A percentile compares a stretch with the other conserved stretches of the same genome.
phyloP scores from a whole-genome alignment of 92 coral and sea anemone species.

The Anthopleura xanthogrammica region DNA sequence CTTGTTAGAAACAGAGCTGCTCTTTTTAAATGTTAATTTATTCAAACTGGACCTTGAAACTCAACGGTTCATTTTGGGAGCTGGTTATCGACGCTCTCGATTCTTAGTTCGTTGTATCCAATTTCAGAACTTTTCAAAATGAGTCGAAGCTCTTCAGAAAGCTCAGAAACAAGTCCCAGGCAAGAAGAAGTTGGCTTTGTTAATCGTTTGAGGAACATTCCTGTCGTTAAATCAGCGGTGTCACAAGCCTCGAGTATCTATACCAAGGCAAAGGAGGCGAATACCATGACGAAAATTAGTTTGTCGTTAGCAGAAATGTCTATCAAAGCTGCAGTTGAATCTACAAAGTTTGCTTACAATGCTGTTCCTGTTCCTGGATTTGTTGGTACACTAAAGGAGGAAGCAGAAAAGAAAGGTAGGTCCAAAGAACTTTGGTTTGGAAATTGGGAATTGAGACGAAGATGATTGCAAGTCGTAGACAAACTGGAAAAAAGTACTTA shows the following conservation, averaged over 20 bases:
- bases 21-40: too few species aligned
- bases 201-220: slow-evolving; percentile 15
- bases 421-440: too few species aligned
- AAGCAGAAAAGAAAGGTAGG: slow-evolving; percentile 33
- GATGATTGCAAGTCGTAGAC: too few species aligned
- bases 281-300: slow-evolving; percentile 11
- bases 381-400: slow-evolving; percentile 22
- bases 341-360: slow-evolving; percentile 36
- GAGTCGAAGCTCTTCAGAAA: slow-evolving; percentile 23
- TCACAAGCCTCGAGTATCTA: slow-evolving; percentile 24
- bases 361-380: slow-evolving; percentile 26
- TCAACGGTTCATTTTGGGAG: background rate
- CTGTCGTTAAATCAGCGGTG: slow-evolving; percentile 22
- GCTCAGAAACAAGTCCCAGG: background rate
- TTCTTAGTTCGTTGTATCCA: background rate
- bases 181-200: slow-evolving; percentile 5
- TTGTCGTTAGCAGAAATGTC: slow-evolving; percentile 35
- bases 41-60: background rate
- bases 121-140: background rate
- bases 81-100: background rate
- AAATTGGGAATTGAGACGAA: too few species aligned
- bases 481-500: too few species aligned
- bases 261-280: slow-evolving; percentile 18
- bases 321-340: slow-evolving; percentile 16
- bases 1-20: too few species aligned